Evolutionary conservation across 2,888 invertebrate genomes (phyloP).

Genomic region (Lapara coniferarum): DNA sequence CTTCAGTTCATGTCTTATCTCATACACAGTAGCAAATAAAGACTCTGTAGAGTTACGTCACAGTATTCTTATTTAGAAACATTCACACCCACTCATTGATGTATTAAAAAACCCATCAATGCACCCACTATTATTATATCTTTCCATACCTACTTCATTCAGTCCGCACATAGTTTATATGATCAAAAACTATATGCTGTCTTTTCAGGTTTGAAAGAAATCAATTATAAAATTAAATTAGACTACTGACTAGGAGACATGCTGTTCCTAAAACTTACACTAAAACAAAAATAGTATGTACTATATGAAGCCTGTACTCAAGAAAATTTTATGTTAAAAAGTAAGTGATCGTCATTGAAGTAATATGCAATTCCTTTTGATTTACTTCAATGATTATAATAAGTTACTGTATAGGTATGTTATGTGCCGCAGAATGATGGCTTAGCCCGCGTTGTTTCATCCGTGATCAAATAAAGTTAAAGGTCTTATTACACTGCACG

Average conservation of each 20-base stretch:
- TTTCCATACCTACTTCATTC: not conserved
- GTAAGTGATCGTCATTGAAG: too few species aligned
- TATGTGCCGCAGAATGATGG: too few species aligned
- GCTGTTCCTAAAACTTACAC: slow-evolving; percentile 59
- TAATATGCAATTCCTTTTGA: too few species aligned
- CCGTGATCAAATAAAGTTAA: too few species aligned
- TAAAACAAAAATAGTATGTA: not conserved
- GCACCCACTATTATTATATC: not conserved
- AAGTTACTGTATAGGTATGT: too few species aligned
- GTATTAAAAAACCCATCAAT: too few species aligned
- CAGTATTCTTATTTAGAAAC: slow-evolving; percentile 1
- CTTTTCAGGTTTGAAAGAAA: slow-evolving; percentile 24
- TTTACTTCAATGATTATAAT: too few species aligned
- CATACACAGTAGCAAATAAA: not conserved
- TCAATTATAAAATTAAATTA: slow-evolving; percentile 53
- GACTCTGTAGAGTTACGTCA: not conserved
- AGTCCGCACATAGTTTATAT: not conserved
- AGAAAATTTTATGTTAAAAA: not conserved
- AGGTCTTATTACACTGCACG: too few species aligned
- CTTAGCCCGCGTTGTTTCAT: too few species aligned
- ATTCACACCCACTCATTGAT: not conserved
- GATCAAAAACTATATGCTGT: not conserved
- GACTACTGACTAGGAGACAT: slow-evolving; percentile 73
- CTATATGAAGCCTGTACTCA: not conserved
- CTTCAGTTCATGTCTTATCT: too few species aligned